Conservation (phyloP, 2,797 vertebrate genomes). For the Brotogeris chrysoptera region DNA sequence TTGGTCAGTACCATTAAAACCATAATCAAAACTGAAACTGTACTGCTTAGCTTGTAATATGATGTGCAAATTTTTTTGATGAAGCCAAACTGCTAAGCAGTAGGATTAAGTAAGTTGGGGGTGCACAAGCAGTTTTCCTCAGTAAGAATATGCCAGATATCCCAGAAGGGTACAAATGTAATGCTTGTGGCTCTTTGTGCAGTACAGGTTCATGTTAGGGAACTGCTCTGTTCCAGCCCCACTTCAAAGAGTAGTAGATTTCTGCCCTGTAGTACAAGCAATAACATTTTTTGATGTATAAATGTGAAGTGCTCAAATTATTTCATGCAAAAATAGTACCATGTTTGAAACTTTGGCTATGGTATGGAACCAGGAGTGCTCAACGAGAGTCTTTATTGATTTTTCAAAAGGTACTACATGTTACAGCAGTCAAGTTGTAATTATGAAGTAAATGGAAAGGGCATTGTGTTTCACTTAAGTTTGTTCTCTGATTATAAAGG, state of each 20-base stretch:
- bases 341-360: not conserved
- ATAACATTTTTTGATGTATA: not conserved
- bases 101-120: not conserved
- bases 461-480: not conserved
- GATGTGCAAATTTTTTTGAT: not conserved
- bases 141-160: not conserved
- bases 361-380: not conserved
- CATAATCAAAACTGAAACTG: not conserved
- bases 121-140: not conserved
- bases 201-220: not conserved
- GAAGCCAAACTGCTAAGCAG: not conserved
- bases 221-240: not conserved
- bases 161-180: not conserved
- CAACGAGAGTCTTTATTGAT: not conserved
- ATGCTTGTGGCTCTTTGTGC: not conserved
- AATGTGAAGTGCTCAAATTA: not conserved
- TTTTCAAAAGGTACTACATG: not conserved
- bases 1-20: not conserved
- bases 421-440: not conserved
- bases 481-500: not conserved
- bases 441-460: not conserved
- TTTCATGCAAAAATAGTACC: not conserved
- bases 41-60: not conserved
- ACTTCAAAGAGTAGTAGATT: not conserved
- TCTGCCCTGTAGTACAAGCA: not conserved